These are phyloP conservation scores for Akabosia matsudoensis DNA, from an alignment of 1,140 invertebrate genomes.

Conservation along the genomic window DNA sequence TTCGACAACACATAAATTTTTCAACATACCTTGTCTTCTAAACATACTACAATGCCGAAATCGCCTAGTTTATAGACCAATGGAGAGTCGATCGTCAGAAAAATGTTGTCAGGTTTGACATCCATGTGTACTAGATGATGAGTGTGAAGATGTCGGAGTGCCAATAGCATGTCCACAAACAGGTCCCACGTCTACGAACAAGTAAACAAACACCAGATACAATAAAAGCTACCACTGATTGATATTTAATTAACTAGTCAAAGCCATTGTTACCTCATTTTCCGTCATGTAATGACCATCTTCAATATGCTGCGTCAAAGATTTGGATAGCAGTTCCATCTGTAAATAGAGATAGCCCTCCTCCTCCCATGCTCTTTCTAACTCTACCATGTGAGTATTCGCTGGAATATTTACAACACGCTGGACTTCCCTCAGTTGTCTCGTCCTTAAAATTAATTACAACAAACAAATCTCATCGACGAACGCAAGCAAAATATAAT, in stretches of 20 bases:
- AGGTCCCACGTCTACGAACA: conserved; percentile 50
- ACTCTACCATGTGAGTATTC: conserved; percentile 66
- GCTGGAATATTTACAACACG: conserved; percentile 66
- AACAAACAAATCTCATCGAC: neutral
- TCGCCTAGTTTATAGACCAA: conserved; percentile 61
- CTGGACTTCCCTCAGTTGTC: conserved; percentile 66
- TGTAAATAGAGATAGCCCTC: conserved; percentile 67
- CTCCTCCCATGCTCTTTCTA: conserved; percentile 73
- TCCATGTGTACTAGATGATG: conserved; percentile 63
- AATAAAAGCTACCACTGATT: conserved; percentile 45
- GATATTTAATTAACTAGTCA: neutral
- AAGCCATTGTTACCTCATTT: conserved; percentile 48
- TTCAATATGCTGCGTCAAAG: conserved; percentile 51
- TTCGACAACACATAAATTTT: neutral
- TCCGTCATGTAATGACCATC: conserved; percentile 48
- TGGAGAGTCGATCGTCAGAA: conserved; percentile 54
- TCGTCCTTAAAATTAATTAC: conserved; percentile 53
- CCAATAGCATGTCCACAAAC: conserved; percentile 52
- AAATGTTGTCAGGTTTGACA: conserved; percentile 66
- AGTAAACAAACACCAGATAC: neutral
- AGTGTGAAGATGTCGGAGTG: conserved; percentile 61
- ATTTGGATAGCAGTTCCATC: conserved; percentile 63
- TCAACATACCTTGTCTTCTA: conserved; percentile 55
- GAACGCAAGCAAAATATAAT: neutral
- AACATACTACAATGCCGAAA: conserved; percentile 61